Percentiles rank a stretch among this genome's conserved stretches.
These are phyloP conservation scores for Willowsia nigromaculata DNA, from an alignment of 2,888 invertebrate genomes.

Conservation along the genomic window DNA sequence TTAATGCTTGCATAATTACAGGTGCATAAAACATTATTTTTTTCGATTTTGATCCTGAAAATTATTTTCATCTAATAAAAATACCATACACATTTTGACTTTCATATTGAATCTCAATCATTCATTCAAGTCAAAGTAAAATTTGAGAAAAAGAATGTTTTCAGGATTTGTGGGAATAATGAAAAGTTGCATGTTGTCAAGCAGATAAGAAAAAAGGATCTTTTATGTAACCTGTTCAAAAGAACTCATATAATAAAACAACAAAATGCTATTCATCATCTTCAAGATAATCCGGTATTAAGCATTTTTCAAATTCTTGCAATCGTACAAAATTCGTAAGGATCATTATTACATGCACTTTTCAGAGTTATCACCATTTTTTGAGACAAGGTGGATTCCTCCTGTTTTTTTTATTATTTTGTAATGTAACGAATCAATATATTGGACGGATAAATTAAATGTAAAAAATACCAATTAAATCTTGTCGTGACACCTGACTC, in stretches of 20 bases:
- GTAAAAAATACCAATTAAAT: background rate
- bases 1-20: background rate
- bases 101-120: background rate
- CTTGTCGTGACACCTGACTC: background rate
- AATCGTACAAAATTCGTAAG: background rate
- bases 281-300: constrained; percentile 3
- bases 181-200: constrained; percentile 2
- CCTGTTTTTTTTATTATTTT: too few relatives aligned
- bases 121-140: background rate
- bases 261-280: background rate
- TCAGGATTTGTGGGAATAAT: background rate
- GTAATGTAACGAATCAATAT: too few relatives aligned
- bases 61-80: too few relatives aligned
- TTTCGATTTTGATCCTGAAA: too few relatives aligned
- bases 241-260: background rate
- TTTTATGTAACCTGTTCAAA: constrained; percentile 13
- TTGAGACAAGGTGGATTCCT: too few relatives aligned
- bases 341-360: too few relatives aligned
- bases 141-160: background rate
- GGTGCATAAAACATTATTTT: background rate
- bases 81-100: too few relatives aligned
- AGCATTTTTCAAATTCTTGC: background rate
- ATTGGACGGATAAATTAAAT: background rate
- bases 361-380: too few relatives aligned
- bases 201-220: background rate